Base-by-base conservation (phyloP, 2,797 vertebrate genomes). In the Trachurus trachurus region DNA sequence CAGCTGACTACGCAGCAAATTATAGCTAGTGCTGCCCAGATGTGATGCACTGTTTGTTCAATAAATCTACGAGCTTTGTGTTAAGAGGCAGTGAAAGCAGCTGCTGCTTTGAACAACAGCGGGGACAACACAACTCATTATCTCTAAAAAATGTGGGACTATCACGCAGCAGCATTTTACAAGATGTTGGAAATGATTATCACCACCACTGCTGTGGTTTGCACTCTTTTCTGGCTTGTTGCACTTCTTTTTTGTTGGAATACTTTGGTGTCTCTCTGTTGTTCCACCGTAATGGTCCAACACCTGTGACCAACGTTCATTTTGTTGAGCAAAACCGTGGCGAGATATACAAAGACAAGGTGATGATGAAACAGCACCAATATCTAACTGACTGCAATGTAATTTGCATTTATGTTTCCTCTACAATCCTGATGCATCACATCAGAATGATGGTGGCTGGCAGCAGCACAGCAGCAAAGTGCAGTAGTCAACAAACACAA, bases 41-140 rank as follows among this genome's bases (percentile, higher is more conserved):
- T 88, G 86, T 73, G 47, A 78, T 81, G 66, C 53, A 15, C n/a
- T 80, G 71, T 71, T 78, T 68, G 78, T 62, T 70, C 78, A 65
- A 60, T 81, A 76, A 83, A 83, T 76, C 53, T 73, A 4, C 5
- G 19, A 26, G 49, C 59, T 79, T 73, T 81, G 67, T 76, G 71
- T 87, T 67, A 63, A 63, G 59, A 80, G 52, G 76, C 74, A 74
- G 77, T 68, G 49, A 61, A 79, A 83, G 66, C 83, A 85, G 81
- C 81, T 88, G 85, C 64, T 57, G 62, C 65, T 39, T 50, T 42
- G 60, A 69, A 62, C 67, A 81, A 68, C 70, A 66, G 64, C 72
- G 29, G 37, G 58, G 37, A 81, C 64, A 58, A 45, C 76, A 60
- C 34, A 44, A 68, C 45, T 69, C n/a, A 77, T 65, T 66, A 75